Evolutionary conservation across 2,113 vertebrate species (phyloP).

Genomic region (Ammospiza nelsoni): DNA sequence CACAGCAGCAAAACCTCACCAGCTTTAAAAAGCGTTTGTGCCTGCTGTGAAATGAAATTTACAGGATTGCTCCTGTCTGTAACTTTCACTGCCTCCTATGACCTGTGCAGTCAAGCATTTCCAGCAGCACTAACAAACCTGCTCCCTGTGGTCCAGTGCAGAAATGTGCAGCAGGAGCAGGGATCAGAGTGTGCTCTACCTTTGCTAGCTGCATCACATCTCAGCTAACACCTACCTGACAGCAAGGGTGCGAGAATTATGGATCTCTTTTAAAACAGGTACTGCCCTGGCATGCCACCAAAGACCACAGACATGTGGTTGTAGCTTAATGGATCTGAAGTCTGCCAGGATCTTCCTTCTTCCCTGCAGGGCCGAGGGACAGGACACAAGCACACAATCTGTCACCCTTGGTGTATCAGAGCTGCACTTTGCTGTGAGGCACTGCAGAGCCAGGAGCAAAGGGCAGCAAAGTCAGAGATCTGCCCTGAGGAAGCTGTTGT

Average conservation of each 20-base stretch:
- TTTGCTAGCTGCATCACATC: not conserved
- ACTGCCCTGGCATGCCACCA: not conserved
- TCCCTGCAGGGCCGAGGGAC: not conserved
- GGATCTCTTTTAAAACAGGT: not conserved
- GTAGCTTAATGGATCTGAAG: not conserved
- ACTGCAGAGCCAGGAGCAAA: not conserved
- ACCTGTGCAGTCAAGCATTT: not conserved
- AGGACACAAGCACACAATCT: not conserved
- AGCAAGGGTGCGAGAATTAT: not conserved
- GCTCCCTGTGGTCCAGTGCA: not conserved
- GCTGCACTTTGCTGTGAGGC: not conserved
- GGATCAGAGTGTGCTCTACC: not conserved
- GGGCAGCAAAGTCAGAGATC: not conserved
- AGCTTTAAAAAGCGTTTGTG: not conserved
- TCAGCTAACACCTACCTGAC: not conserved
- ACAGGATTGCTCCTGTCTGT: not conserved
- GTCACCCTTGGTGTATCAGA: not conserved
- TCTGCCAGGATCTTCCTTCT: not conserved
- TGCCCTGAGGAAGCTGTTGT: not conserved
- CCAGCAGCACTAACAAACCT: not conserved
- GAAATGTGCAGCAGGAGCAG: not conserved
- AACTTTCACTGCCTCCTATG: not conserved
- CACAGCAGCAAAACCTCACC: not conserved
- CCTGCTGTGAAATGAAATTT: conserved; percentile 16
- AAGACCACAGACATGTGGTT: not conserved